Base-by-base conservation (phyloP, 1,140 invertebrate genomes). In the Micrasema longulum region DNA sequence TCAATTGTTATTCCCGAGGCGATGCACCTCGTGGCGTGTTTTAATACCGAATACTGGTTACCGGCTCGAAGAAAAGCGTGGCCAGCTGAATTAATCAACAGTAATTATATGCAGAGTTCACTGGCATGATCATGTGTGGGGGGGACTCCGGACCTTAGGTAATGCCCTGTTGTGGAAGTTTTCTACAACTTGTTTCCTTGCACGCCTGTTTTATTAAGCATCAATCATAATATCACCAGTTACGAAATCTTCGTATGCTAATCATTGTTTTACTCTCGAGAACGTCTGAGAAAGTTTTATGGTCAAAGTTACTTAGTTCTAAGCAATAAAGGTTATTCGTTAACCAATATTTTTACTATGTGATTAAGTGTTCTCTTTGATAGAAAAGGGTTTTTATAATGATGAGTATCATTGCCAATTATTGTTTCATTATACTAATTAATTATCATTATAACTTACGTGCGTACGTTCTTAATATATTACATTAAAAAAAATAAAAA, bases 51-150 rank as follows among this genome's bases (percentile, higher is more conserved):
- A 4, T 20, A 11, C 23, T 48, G 22, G 50, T 20, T 53, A 53
- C 50, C 50, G 50, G 50, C 26, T 23, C 47, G 20, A 50, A 52
- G 23, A 38, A 60, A 60, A 4, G 55, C 10, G n/a, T 38, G 0
- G 11, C 35, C 36, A 41, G 31, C 22, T 60, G 36, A 60, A 41
- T 60, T 41, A 60, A 60, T 43, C 55, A 38, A 16, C 9, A 1
- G 9, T 43, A 38, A 60, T 43, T 38, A 60, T 60, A 38, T 43
- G 55, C 55, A 35, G 36, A 38, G 36, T 60, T 60, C 55, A 43
- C 35, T 60, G 36, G 16, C 55, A 43, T 41, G 35, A 4, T 38
- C n/a, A n/a, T n/a, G n/a, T n/a, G n/a, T n/a, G n/a, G n/a, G n/a
- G n/a, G n/a, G n/a, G n/a, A n/a, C n/a, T n/a, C n/a, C n/a, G 20